Base-by-base conservation (phyloP, 2,888 invertebrate species). In the Apoderus coryli region DNA sequence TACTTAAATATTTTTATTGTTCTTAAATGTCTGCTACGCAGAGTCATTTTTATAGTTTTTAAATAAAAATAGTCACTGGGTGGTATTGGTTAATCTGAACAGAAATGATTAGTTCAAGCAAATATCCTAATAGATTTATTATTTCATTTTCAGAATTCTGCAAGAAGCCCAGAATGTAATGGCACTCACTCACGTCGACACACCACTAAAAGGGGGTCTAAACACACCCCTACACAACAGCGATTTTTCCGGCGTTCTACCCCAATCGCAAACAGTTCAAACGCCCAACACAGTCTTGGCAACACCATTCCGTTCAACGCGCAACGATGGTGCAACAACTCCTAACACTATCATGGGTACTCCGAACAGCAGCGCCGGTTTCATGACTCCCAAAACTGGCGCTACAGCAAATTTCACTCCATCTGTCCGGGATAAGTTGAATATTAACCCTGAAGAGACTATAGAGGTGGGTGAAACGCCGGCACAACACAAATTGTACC, bases 81-180 rank as follows among this genome's bases (percentile, higher is more conserved):
- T n/a, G n/a, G n/a, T n/a, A n/a, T n/a, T n/a, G n/a, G n/a, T n/a
- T n/a, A n/a, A n/a, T n/a, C n/a, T n/a, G n/a, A n/a, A n/a, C n/a
- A n/a, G n/a, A n/a, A n/a, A n/a, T n/a, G n/a, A n/a, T n/a, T n/a
- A n/a, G n/a, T n/a, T n/a, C n/a, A n/a, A n/a, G n/a, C n/a, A n/a
- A n/a, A n/a, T n/a, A n/a, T n/a, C n/a, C n/a, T n/a, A n/a, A n/a
- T n/a, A n/a, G n/a, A n/a, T n/a, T n/a, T n/a, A n/a, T n/a, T n/a
- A n/a, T n/a, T 16, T 7, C 19, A 9, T 26, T 39, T 36, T 29
- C 25, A 45, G 74, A 43, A 75, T 81, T 39, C 66, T 84, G 37
- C 78, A 93, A 72, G 96, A 96, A 60, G 96, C 96, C 0, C 93
- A 96, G 59, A 96, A 98, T 54, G 84, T 98, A 51, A 92, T 98